Evolutionary conservation across 2,888 invertebrate species (phyloP).

Genomic region (Ichneumoninae sp.): DNA sequence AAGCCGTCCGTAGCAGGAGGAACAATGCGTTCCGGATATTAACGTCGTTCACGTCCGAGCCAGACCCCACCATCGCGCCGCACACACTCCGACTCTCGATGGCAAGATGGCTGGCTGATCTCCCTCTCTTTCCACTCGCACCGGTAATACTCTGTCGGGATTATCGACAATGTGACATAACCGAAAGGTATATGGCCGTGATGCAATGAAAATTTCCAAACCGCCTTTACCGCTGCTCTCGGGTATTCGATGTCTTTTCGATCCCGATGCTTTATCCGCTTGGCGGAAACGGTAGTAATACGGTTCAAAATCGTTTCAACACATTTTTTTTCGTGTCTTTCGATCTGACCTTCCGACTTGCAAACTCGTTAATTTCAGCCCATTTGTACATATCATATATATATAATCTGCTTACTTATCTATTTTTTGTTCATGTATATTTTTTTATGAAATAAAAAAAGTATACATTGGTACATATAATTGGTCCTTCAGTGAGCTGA

Average conservation of each 20-base stretch:
- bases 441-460: no score
- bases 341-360: no score
- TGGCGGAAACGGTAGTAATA: not conserved
- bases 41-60: conserved; percentile 67
- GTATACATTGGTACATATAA: no score
- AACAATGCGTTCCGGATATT: conserved; percentile 71
- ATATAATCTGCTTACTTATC: no score
- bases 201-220: conserved; percentile 50
- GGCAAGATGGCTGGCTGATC: conserved; percentile 36
- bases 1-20: conserved; percentile 54
- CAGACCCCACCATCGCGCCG: conserved; percentile 44
- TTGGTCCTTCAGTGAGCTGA: no score
- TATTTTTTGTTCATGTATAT: no score
- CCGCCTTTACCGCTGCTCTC: conserved; percentile 22
- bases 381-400: no score
- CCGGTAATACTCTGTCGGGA: conserved; percentile 62
- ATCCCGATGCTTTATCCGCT: not conserved
- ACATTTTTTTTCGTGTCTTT: not conserved
- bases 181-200: conserved; percentile 63
- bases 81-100: conserved; percentile 36
- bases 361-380: no score
- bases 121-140: conserved; percentile 14
- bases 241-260: not conserved
- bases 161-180: conserved; percentile 69
- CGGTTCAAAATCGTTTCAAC: not conserved